A percentile compares a stretch with the other conserved stretches of the same genome.
Conservation (phyloP, 1,140 invertebrate genomes). For the Eulimnadia texana region DNA sequence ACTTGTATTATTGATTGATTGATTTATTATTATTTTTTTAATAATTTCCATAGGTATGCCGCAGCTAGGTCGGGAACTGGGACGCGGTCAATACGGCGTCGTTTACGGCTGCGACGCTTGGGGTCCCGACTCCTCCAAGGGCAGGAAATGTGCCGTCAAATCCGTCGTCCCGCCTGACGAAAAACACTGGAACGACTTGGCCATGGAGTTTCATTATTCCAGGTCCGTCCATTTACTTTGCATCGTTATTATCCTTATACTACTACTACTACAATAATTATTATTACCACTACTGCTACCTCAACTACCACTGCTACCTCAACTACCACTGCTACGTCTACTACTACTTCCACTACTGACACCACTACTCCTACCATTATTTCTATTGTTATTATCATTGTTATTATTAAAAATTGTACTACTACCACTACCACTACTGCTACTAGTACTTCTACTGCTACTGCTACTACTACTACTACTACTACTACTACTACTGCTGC, state of each 20-base stretch:
- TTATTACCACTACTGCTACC: no score
- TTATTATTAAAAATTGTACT: not conserved
- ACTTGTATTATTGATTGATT: constrained; percentile 6
- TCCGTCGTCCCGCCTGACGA: constrained; percentile 80
- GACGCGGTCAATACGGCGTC: constrained; percentile 82
- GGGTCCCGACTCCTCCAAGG: constrained; percentile 43
- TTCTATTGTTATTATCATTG: not conserved
- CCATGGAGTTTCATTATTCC: constrained; percentile 82
- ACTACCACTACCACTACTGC: no score
- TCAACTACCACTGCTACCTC: no score
- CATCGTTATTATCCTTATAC: not conserved
- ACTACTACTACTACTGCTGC: no score
- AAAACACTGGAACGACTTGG: constrained; percentile 79
- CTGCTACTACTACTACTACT: no score
- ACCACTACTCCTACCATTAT: no score
- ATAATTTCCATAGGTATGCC: constrained; percentile 45
- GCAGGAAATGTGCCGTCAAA: constrained; percentile 56
- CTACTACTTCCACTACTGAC: no score
- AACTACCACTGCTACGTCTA: no score
- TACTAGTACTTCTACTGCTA: no score
- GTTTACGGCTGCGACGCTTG: constrained; percentile 71
- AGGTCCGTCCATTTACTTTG: constrained; percentile 33
- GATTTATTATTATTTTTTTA: constrained; percentile 5
- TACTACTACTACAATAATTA: no score
- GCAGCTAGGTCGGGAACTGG: constrained; percentile 61